Base-by-base conservation (phyloP, 2,888 invertebrate genomes). In the Clusia tigrina region DNA sequence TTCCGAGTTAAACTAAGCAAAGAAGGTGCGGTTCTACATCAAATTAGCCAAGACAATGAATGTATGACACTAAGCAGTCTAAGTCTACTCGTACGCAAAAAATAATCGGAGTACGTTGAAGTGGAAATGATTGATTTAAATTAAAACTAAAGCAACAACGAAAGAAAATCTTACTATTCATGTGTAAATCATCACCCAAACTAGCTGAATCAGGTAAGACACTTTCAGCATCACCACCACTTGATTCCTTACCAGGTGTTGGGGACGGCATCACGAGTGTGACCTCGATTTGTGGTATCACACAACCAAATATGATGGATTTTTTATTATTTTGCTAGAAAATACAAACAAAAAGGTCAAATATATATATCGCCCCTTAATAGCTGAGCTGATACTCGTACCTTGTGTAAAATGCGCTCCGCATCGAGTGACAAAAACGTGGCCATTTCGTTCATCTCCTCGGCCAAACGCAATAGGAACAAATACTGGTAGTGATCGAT, bases 401-500 rank as follows among this genome's bases (percentile, higher is more conserved):
- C 85, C 70, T 87, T 86, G 79, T 88, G 86, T 69, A 89, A 80
- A 73, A 93, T 91, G 65, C 90, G 85, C 67, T 89, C 89, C 0
- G 92, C 90, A 79, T 95, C 94, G 64, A 93, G 86, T 1, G 91
- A 88, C 42, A 95, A 83, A 85, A 92, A 94, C 12, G 92, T 91
- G 3, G 91, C 86, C 84, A 94, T 86, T 83, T 94, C 94, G 0
- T 91, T 88, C 32, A 94, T 83, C 55, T 91, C 88, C 83, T 97
- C 96, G 23, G 92, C 86, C 73, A 95, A 86, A 58, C 96, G 86
- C 82, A 96, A 84, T 58, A 97, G 86, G 85, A 97, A 96, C 72
- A 96, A 86, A 84, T 91, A 91, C 85, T 97, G 96, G 84, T 93
- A 95, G 83, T 96, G 96, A 85, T 95, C 96, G 65, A 98, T 87